A percentile compares a stretch with the other conserved stretches of the same genome.
Conservation (phyloP, 2,113 vertebrate genomes). For the Leucosticte australis region DNA sequence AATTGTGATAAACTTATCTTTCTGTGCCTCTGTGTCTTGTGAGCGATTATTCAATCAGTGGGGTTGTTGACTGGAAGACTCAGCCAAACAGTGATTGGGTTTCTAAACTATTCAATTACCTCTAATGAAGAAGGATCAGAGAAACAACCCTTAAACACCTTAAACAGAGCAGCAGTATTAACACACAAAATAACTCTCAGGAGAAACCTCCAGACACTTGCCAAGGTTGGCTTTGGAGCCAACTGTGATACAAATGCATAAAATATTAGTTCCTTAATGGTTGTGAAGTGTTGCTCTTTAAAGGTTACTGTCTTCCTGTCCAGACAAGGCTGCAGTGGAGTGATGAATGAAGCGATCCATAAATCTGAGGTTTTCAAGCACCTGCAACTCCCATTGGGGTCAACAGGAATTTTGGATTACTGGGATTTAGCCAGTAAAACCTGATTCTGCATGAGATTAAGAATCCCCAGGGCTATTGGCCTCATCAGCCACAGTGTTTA, state of each 20-base stretch:
- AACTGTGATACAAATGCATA: slow-evolving; percentile 56
- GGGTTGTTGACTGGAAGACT: slow-evolving; percentile 24
- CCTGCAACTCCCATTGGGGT: slow-evolving; percentile 23
- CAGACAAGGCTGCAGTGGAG: slow-evolving; percentile 36
- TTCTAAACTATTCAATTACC: slow-evolving; percentile 53
- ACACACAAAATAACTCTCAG: slow-evolving; percentile 49
- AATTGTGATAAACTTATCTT: slow-evolving; percentile 36
- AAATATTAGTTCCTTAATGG: slow-evolving; percentile 57
- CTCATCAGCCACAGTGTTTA: not conserved
- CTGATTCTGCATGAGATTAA: not conserved
- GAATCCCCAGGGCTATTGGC: not conserved
- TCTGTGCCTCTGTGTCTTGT: not conserved
- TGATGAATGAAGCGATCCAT: slow-evolving; percentile 1
- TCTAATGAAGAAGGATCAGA: slow-evolving; percentile 49
- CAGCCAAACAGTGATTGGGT: slow-evolving; percentile 1
- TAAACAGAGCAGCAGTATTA: slow-evolving; percentile 48
- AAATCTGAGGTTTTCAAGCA: slow-evolving; percentile 17
- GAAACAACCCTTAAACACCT: slow-evolving; percentile 54
- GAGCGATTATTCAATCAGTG: slow-evolving; percentile 2
- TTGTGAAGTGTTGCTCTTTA: slow-evolving; percentile 57
- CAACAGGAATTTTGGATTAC: slow-evolving; percentile 14
- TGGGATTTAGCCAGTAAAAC: not conserved
- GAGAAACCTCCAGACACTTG: slow-evolving; percentile 56
- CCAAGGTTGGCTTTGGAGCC: slow-evolving; percentile 53
- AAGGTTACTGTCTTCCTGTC: slow-evolving; percentile 60